These are phyloP conservation scores for Caenorhabditis tropicalis DNA, from an alignment of 1,140 invertebrate genomes.

Conservation along the genomic window DNA sequence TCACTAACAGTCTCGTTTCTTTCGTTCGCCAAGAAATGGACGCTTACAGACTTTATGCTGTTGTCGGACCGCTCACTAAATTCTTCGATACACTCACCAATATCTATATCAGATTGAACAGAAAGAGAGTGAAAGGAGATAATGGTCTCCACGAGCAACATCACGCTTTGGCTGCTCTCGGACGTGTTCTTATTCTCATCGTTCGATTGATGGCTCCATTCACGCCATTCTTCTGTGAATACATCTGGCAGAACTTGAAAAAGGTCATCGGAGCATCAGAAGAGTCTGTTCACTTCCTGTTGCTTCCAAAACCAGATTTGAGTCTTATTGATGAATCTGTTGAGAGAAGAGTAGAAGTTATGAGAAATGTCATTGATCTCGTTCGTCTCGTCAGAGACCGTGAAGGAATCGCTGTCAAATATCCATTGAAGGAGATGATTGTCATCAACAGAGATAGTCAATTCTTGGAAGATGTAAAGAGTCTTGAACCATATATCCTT, in stretches of 20 bases:
- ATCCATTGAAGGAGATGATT: slow-evolving; percentile 92
- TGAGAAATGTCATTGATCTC: slow-evolving; percentile 94
- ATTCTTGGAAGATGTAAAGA: slow-evolving; percentile 83
- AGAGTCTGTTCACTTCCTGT: slow-evolving; percentile 64
- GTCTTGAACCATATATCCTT: slow-evolving; percentile 83
- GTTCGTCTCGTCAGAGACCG: slow-evolving; percentile 90
- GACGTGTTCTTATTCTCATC: slow-evolving; percentile 87
- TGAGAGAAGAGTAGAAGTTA: slow-evolving; percentile 85
- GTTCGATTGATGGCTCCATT: slow-evolving; percentile 88
- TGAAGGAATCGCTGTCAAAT: slow-evolving; percentile 91
- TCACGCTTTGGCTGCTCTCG: slow-evolving; percentile 85
- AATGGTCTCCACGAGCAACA: slow-evolving; percentile 79
- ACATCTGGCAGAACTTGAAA: slow-evolving; percentile 89
- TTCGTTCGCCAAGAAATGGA: slow-evolving; percentile 91
- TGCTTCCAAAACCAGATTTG: slow-evolving; percentile 67
- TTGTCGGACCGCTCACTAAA: slow-evolving; percentile 88
- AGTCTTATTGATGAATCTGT: slow-evolving; percentile 84
- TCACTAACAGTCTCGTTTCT: slow-evolving; percentile 87
- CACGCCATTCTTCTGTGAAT: slow-evolving; percentile 93
- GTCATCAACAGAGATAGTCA: slow-evolving; percentile 86
- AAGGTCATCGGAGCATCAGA: slow-evolving; percentile 58
- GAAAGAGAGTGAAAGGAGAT: slow-evolving; percentile 81
- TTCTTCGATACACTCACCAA: slow-evolving; percentile 97
- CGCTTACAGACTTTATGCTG: slow-evolving; percentile 89
- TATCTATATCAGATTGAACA: slow-evolving; percentile 96